Conservation (phyloP, 2,888 invertebrate genomes). For the Tetragonisca angustula region DNA sequence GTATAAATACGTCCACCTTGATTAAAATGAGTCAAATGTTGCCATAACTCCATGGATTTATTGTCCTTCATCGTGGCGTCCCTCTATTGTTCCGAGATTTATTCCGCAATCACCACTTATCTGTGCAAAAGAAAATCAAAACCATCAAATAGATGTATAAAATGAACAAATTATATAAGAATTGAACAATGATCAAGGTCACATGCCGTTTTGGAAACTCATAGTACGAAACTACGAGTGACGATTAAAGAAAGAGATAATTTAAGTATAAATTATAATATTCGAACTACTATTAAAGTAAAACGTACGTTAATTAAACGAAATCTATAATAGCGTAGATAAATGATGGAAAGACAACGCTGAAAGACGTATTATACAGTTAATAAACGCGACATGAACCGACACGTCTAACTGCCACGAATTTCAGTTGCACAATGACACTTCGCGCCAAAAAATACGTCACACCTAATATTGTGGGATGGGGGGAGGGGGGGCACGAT, state of each 20-base stretch:
- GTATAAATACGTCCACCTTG: neutral
- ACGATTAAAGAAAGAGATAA: neutral
- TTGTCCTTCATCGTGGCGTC: neutral
- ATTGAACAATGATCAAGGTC: neutral
- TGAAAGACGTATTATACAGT: neutral
- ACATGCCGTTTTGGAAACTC: neutral
- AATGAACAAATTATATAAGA: neutral
- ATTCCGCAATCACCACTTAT: neutral
- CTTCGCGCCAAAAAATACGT: no score
- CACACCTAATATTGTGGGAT: no score
- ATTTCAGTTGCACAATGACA: neutral
- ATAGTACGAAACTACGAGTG: neutral
- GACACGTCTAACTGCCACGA: neutral
- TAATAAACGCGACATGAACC: neutral
- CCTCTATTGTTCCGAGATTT: neutral
- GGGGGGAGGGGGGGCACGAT: no score
- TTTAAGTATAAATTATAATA: neutral
- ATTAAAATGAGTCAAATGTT: neutral
- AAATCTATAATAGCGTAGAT: neutral
- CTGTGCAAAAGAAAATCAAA: neutral
- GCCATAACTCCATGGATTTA: neutral
- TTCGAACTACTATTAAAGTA: neutral
- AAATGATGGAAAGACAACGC: neutral
- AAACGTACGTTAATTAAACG: neutral
- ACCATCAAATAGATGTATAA: neutral